Base-by-base conservation (phyloP, 2,113 vertebrate species). In the Puma concolor region DNA sequence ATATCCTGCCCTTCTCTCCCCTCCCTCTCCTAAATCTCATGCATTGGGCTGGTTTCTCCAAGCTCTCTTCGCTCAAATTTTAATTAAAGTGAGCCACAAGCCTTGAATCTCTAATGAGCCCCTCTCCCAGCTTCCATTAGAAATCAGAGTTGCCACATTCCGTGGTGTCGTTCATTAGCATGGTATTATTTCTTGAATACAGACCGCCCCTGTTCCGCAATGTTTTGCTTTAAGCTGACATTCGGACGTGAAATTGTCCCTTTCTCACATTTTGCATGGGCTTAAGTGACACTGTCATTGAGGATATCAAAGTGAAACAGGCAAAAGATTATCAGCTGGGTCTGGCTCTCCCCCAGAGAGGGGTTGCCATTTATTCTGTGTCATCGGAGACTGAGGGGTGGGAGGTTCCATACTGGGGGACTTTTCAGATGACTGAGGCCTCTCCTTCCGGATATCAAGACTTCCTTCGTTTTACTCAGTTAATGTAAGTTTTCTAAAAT, bases 21-120 rank as follows among this genome's bases (percentile, higher is more conserved):
- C 86, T 92, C 93, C 96, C 76, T 64, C 89, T 94, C 95, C 98
- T 97, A 52, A 98, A 98, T 88, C 97, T 98, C 96, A 95, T 97
- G 97, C 80, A 2, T 50, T 84, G 87, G 84, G 81, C 85, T 98
- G 98, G 92, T 97, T 98, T 92, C 91, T 98, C 74, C 84, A 83
- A 96, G 95, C 91, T 97, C 95, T 98, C 71, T 31, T 92, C 97
- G 93, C 97, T 98, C 98, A 98, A 97, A 94, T 98, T 98, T 98
- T 99, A 98, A 98, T 99, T 99, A 98, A 98, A 98, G 95, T 97
- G 90, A 96, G 88, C 98, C 94, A 92, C 92, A 97, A 94, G 97
- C 84, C 97, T 97, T 98, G 98, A 98, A 98, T 98, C 91, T 97
- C 98, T 99, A 98, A 98, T 97, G 96, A 98, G 97, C 85, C 92